Percentiles rank a stretch among this genome's conserved stretches.
Evolutionary conservation across 2,113 vertebrate genomes (phyloP).

Genomic region (Ophiodon elongatus): DNA sequence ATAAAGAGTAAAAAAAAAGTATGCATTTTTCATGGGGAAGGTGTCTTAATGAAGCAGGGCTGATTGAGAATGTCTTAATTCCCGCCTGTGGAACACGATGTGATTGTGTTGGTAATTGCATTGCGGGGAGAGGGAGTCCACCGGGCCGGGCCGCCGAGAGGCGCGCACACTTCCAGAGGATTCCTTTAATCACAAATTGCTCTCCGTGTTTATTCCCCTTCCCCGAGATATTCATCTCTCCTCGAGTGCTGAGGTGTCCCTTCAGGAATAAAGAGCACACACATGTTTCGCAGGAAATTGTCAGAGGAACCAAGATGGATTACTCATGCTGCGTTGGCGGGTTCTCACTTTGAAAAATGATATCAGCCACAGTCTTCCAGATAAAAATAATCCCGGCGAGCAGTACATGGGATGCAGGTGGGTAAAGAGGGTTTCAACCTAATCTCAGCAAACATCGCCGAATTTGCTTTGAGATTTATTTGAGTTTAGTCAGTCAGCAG

Average conservation of each 20-base stretch:
- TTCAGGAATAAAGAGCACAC: conserved; percentile 84
- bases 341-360: conserved; percentile 87
- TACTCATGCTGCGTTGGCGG: conserved; percentile 82
- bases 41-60: conserved; percentile 69
- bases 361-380: conserved; percentile 78
- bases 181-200: conserved; percentile 83
- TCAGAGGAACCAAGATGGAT: conserved; percentile 86
- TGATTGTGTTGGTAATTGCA: conserved; percentile 79
- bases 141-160: conserved; percentile 51
- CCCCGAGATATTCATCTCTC: conserved; percentile 80
- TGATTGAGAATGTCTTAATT: conserved; percentile 73
- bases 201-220: conserved; percentile 69
- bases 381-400: conserved; percentile 84
- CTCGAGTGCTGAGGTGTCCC: conserved; percentile 77
- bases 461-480: conserved; percentile 73
- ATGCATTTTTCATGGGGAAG: conserved; percentile 53
- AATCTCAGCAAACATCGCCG: conserved; percentile 80
- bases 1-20: conserved; percentile 37
- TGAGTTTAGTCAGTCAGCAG: conserved; percentile 54
- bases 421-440: conserved; percentile 72
- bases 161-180: conserved; percentile 61
- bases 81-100: conserved; percentile 59
- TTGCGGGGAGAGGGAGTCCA: conserved; percentile 60
- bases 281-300: conserved; percentile 82
- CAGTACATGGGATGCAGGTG: conserved; percentile 62